Evolutionary conservation across 2,888 invertebrate genomes (phyloP).

Genomic region (Xestia ashworthii): DNA sequence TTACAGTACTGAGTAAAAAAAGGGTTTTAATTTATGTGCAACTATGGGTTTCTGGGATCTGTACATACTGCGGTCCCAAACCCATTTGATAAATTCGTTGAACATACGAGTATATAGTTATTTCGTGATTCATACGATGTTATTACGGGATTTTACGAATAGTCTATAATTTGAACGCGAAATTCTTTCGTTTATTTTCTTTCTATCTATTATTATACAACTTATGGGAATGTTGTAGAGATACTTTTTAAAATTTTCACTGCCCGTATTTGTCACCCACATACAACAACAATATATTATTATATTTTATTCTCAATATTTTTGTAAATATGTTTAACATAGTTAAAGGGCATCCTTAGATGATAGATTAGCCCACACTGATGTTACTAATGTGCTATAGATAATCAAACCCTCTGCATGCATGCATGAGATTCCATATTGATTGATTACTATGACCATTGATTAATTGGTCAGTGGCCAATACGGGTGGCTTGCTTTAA

Average conservation of each 20-base stretch:
- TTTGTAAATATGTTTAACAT: no score
- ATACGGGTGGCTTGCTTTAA: constrained; percentile 34
- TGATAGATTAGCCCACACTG: constrained; percentile 24
- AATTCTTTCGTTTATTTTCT: not conserved
- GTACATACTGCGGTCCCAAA: not conserved
- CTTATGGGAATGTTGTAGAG: no score
- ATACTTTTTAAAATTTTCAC: no score
- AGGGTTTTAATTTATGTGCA: not conserved
- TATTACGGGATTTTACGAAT: not conserved
- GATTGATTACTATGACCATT: constrained; percentile 58
- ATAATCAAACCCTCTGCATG: constrained; percentile 43
- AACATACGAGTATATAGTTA: not conserved
- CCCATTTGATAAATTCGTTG: not conserved
- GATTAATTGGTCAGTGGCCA: constrained; percentile 47
- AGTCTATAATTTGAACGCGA: not conserved
- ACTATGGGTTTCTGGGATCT: not conserved
- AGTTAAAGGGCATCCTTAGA: not conserved
- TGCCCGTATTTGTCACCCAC: no score
- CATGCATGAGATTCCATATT: constrained; percentile 53
- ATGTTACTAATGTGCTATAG: constrained; percentile 39
- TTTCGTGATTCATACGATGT: not conserved
- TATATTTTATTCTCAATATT: no score
- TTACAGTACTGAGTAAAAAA: no score
- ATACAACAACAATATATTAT: no score
- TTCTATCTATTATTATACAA: no score